Evolutionary conservation across 1,140 invertebrate genomes (phyloP), one percentile per base, ranked within the genome.

Genomic region (Drosophila sp.): DNA sequence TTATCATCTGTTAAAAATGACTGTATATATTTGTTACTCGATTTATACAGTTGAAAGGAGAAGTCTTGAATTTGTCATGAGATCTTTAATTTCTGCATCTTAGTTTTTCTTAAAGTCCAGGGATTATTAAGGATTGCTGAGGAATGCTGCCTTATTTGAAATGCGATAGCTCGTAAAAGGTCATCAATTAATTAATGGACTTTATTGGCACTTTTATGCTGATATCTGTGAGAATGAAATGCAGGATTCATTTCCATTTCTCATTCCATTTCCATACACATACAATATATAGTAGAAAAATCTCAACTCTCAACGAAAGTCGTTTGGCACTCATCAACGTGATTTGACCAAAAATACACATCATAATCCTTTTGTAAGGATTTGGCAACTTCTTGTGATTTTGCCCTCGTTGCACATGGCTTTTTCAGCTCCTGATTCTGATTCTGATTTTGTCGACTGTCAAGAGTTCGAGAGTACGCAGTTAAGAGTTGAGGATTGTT

Each of bases 281-380:
- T 34, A 48, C 14, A 38, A 18, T 66, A 16, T 46, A 21, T 36
- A 18, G 21, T 72, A 27, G 14, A 72, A 48, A 72, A 69, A 51
- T 57, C 57, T 25, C 38, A 67, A 57, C 62, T 72, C 59, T 66
- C 61, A 56, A 25, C 69, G n/a, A 72, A 65, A 80, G 76, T 83
- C 76, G 75, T 86, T 80, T 80, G 77, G 51, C 80, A 67, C 48
- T 64, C 64, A 62, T 58, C 45, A 67, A 61, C 50, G 64, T 70
- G 46, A 72, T 78, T 71, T 75, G 71, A 78, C 82, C 83, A 87
- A 87, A 87, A 87, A 72, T 87, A 87, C 82, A 87, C 83, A 87
- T 87, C 83, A 89, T 87, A 87, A 87, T 87, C 82, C 82, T 78
- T 87, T 87, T 87, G 83, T 78, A 76, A 79, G 83, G 83, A 89